These are phyloP conservation scores for Mya arenaria DNA, from an alignment of 1,140 invertebrate species.

Conservation along the genomic window DNA sequence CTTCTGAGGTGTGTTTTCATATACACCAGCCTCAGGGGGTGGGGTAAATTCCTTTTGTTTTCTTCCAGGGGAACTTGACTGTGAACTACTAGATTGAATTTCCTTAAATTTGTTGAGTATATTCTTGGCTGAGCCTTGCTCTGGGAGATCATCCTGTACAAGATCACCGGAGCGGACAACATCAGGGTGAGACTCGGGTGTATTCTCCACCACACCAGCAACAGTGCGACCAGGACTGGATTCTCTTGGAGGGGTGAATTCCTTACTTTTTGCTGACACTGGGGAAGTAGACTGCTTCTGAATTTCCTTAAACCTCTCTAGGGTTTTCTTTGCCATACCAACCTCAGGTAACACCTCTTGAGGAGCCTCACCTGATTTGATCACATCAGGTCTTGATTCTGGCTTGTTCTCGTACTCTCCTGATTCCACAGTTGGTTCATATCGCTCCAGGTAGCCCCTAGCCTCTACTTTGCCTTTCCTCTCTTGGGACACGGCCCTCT, in stretches of 20 bases:
- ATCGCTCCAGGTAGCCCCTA: constrained; percentile 60
- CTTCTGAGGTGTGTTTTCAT: constrained; percentile 66
- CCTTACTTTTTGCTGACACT: constrained; percentile 48
- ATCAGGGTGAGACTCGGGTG: constrained; percentile 57
- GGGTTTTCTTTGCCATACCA: constrained; percentile 62
- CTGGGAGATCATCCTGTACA: constrained; percentile 68
- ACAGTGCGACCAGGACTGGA: constrained; percentile 42
- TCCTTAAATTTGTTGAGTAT: constrained; percentile 69
- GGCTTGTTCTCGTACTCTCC: constrained; percentile 74
- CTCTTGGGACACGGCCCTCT: constrained; percentile 72
- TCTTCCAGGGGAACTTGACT: constrained; percentile 40
- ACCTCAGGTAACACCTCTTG: constrained; percentile 66
- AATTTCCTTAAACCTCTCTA: constrained; percentile 65
- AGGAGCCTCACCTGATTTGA: constrained; percentile 54
- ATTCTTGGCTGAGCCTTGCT: constrained; percentile 72
- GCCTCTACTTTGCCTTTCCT: constrained; percentile 69
- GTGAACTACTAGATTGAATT: constrained; percentile 54
- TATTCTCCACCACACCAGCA: constrained; percentile 61
- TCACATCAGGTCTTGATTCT: constrained; percentile 47
- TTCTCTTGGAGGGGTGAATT: constrained; percentile 67
- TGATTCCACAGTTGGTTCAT: constrained; percentile 65
- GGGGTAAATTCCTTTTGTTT: constrained; percentile 67
- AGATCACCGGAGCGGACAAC: constrained; percentile 66
- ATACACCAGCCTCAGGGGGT: constrained; percentile 60
- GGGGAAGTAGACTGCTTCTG: constrained; percentile 55